Conservation (phyloP, 2,888 invertebrate species). For the Dromius quadrimaculatus region DNA sequence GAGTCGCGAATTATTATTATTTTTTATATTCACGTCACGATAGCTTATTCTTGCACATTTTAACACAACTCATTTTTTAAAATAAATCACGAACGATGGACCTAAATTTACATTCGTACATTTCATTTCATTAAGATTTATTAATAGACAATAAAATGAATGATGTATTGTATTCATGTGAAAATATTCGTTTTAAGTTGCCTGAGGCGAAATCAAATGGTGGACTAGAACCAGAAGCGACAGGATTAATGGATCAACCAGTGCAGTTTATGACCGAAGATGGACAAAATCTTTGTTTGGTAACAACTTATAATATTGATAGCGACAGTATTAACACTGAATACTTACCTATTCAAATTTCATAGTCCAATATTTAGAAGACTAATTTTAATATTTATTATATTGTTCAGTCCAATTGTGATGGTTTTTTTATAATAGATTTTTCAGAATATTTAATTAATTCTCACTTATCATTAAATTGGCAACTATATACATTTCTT, state of each 20-base stretch:
- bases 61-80: too few relatives aligned
- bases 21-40: too few relatives aligned
- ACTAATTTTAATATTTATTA: too few relatives aligned
- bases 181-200: slow-evolving; percentile 23
- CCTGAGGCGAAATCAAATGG: slow-evolving; percentile 60
- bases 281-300: slow-evolving; percentile 72
- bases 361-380: slow-evolving; percentile 10
- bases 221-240: slow-evolving; percentile 60
- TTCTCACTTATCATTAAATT: too few relatives aligned
- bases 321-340: slow-evolving; percentile 63
- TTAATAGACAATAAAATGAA: neutral
- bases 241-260: slow-evolving; percentile 55
- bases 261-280: slow-evolving; percentile 71
- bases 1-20: too few relatives aligned
- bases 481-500: too few relatives aligned
- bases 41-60: too few relatives aligned
- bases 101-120: too few relatives aligned
- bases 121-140: neutral
- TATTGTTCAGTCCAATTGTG: too few relatives aligned
- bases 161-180: neutral
- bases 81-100: too few relatives aligned
- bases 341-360: slow-evolving; percentile 64
- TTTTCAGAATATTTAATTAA: too few relatives aligned
- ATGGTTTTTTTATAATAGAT: slow-evolving; percentile 2
- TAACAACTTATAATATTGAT: slow-evolving; percentile 71